Base-by-base conservation (phyloP, 2,113 vertebrate genomes). In the Pantherophis guttatus region DNA sequence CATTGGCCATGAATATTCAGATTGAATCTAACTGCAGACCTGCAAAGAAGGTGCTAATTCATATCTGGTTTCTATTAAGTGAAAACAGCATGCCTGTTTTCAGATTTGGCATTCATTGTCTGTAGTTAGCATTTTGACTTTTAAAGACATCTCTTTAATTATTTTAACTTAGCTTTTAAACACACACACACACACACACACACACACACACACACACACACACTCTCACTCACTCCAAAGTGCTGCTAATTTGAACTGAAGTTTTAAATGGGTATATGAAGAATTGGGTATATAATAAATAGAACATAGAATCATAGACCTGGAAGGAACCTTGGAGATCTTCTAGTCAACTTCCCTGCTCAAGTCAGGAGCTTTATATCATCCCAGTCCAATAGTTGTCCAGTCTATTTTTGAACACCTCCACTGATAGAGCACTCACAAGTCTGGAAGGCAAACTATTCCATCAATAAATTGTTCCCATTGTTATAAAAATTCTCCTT, bases 11-110 rank as follows among this genome's bases (percentile, higher is more conserved):
- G 52, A 81, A 58, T 89, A 81, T 89, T 89, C 24, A 88, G 12
- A 39, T 5, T 33, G 44, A 59, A 4, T 55, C 19, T 53, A 50
- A 33, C 29, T 86, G 2, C 44, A 93, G 44, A n/a, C 24, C 21
- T 85, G 59, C 93, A 94, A 90, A 0, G 8, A 94, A 96, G 87
- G 85, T 96, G 95, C 87, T 94, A 59, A 92, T 92, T 97, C 93
- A 94, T 94, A 89, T 95, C 94, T 94, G 89, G 57, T 54, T 95
- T 91, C 93, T 92, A 23, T 95, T 88, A 92, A 95, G 50, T 86
- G 87, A 95, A 94, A 91, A 95, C 88, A 92, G 53, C 95, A 89
- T 92, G 26, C 11, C 54, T 65, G 59, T 92, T 44, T 94, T 95
- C 92, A 86, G 8, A 92, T 96, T 86, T 94, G 94, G 92, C 93